Conservation (phyloP, 2,888 invertebrate genomes). For the Nesidiocoris tenuis region DNA sequence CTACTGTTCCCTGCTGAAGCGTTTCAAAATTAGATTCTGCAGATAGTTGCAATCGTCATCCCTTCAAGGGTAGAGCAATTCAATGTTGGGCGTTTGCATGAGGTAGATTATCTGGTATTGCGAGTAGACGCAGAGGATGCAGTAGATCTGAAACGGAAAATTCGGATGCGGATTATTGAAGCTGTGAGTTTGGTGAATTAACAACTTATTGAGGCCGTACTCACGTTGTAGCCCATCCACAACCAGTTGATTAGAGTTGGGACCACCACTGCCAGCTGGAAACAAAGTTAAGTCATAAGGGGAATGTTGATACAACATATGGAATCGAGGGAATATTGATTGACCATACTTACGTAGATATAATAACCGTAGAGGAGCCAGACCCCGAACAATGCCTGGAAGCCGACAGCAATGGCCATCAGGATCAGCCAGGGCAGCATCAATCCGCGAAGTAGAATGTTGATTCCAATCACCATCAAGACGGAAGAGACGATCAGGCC, state of each 20-base stretch:
- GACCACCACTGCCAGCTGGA: slow-evolving; percentile 76
- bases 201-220: too few species aligned
- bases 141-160: slow-evolving; percentile 80
- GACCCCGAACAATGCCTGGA: slow-evolving; percentile 76
- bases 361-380: slow-evolving; percentile 88
- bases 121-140: slow-evolving; percentile 81
- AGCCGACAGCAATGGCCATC: slow-evolving; percentile 68
- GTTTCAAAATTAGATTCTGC: neutral
- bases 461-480: slow-evolving; percentile 65
- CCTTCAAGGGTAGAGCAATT: slow-evolving; percentile 66
- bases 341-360: slow-evolving; percentile 87
- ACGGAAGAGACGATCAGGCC: slow-evolving; percentile 61
- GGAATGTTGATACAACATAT: too few species aligned
- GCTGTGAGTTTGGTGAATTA: too few species aligned
- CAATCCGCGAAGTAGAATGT: slow-evolving; percentile 72
- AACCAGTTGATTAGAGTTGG: slow-evolving; percentile 73
- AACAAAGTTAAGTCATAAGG: slow-evolving; percentile 50
- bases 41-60: neutral
- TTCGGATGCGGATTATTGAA: too few species aligned
- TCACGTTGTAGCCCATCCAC: slow-evolving; percentile 86
- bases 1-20: neutral
- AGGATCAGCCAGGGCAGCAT: slow-evolving; percentile 77
- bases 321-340: too few species aligned
- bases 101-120: slow-evolving; percentile 78
- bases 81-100: slow-evolving; percentile 84